These are phyloP conservation scores for Cylloceria caligata DNA, from an alignment of 2,888 invertebrate genomes.

Conservation along the genomic window DNA sequence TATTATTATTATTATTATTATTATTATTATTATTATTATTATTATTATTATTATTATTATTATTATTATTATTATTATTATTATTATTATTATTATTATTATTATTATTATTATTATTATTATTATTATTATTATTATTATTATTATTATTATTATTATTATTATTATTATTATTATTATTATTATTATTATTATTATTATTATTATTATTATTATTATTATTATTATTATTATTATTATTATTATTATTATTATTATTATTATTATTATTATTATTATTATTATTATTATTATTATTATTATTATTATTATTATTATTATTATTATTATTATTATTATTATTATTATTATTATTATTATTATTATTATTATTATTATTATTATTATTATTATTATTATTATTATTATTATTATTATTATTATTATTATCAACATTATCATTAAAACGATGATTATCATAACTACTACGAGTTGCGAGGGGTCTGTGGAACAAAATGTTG, in stretches of 20 bases:
- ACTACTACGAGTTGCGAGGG: slow-evolving; percentile 51
- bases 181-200: slow-evolving; percentile 43
- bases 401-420: slow-evolving; percentile 50
- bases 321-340: slow-evolving; percentile 39
- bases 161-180: slow-evolving; percentile 54
- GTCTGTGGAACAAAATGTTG: slow-evolving; percentile 55
- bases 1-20: slow-evolving; percentile 53
- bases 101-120: slow-evolving; percentile 54
- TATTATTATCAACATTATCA: slow-evolving; percentile 34
- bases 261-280: slow-evolving; percentile 47
- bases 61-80: slow-evolving; percentile 49
- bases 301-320: slow-evolving; percentile 42
- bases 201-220: slow-evolving; percentile 45
- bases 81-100: slow-evolving; percentile 47
- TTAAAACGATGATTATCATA: slow-evolving; percentile 46
- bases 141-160: slow-evolving; percentile 39
- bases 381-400: no score
- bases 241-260: slow-evolving; percentile 49
- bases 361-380: no score
- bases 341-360: no score
- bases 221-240: slow-evolving; percentile 46
- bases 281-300: slow-evolving; percentile 54
- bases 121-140: slow-evolving; percentile 42
- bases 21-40: slow-evolving; percentile 39
- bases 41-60: slow-evolving; percentile 41